Evolutionary conservation across 2,888 invertebrate genomes (phyloP).

Genomic region (Helobdella robusta): DNA sequence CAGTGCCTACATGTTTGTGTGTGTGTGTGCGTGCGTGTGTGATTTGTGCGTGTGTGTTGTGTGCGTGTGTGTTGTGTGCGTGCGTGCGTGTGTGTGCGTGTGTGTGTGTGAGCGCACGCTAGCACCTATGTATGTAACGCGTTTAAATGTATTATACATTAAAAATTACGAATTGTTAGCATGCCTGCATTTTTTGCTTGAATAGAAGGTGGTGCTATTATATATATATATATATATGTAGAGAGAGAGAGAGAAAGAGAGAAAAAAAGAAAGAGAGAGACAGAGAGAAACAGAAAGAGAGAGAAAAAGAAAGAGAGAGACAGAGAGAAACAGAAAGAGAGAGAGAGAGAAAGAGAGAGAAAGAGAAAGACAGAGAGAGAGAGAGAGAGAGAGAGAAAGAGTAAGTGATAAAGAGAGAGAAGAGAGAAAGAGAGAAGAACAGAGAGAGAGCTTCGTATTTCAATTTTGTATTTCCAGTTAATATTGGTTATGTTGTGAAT

Average conservation of each 20-base stretch:
- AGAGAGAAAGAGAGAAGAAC: background rate
- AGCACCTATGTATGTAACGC: no score
- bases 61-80: no score
- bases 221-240: background rate
- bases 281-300: background rate
- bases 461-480: no score
- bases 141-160: no score
- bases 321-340: background rate
- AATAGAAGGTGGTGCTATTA: background rate
- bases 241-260: background rate
- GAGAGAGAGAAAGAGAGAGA: constrained; percentile 16
- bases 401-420: constrained; percentile 1
- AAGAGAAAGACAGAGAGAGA: constrained; percentile 12
- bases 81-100: no score
- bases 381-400: constrained; percentile 17
- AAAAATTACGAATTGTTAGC: no score
- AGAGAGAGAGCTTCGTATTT: background rate
- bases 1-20: no score
- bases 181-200: no score
- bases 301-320: constrained; percentile 3
- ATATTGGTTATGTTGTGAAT: background rate
- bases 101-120: no score
- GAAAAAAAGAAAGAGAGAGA: background rate
- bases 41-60: no score
- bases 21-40: no score